Conservation (phyloP, 2,888 invertebrate species). For the Craniophora ligustri region DNA sequence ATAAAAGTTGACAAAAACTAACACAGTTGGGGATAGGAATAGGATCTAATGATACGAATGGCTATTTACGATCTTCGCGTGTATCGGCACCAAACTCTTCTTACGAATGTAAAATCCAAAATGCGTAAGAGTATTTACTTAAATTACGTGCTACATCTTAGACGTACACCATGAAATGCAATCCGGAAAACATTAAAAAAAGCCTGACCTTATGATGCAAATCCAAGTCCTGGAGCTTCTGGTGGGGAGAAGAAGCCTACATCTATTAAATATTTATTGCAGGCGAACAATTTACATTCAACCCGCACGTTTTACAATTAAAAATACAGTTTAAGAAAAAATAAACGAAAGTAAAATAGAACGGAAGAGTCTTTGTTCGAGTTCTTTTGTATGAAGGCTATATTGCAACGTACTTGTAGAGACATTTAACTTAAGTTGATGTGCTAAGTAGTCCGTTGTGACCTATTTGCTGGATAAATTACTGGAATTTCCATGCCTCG, state of each 20-base stretch:
- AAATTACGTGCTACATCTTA: no score
- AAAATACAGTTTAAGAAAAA: constrained; percentile 27
- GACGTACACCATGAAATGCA: no score
- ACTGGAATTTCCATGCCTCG: constrained; percentile 14
- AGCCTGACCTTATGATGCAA: constrained; percentile 55
- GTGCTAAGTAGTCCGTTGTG: constrained; percentile 49
- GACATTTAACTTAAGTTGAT: constrained; percentile 47
- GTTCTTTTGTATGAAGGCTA: constrained; percentile 41
- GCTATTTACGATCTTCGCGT: no score
- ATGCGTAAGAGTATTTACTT: no score
- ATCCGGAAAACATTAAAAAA: no score
- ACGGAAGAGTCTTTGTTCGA: constrained; percentile 46
- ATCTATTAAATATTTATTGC: constrained; percentile 35
- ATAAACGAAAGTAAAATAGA: constrained; percentile 46
- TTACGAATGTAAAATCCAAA: no score
- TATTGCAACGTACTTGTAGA: constrained; percentile 33
- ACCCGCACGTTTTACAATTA: constrained; percentile 21
- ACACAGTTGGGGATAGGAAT: no score
- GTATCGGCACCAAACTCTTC: no score
- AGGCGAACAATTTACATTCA: constrained; percentile 28
- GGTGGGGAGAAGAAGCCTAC: constrained; percentile 2
- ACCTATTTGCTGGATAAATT: constrained; percentile 46
- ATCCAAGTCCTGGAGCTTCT: constrained; percentile 37
- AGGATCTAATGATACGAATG: no score
- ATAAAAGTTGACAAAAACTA: no score